A percentile compares a stretch with the other conserved stretches of the same genome.
phyloP scores from a whole-genome alignment of 2,888 invertebrate genomes.

The Spilarctia lutea region DNA sequence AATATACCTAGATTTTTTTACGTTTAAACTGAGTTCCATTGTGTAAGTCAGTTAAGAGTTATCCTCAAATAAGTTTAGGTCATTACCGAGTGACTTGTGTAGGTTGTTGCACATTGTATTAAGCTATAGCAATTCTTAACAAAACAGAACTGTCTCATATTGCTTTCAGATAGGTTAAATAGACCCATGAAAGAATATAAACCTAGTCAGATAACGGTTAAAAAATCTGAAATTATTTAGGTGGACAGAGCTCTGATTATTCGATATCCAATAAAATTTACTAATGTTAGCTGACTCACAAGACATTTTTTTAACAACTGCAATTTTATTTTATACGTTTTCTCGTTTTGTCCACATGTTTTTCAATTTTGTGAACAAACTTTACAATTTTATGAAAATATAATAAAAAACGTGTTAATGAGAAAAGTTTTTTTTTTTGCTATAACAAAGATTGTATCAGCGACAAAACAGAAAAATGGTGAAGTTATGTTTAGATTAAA shows the following conservation, averaged over 20 bases:
- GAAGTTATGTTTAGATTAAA: slow-evolving; percentile 18
- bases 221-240: neutral
- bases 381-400: neutral
- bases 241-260: neutral
- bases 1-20: neutral
- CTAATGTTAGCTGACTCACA: neutral
- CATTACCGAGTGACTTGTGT: too few species aligned
- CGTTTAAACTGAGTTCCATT: too few species aligned
- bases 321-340: neutral
- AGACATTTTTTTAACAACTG: neutral
- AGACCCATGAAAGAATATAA: neutral
- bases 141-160: neutral
- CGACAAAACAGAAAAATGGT: slow-evolving; percentile 4
- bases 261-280: neutral
- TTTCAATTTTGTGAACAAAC: neutral
- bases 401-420: slow-evolving; percentile 2
- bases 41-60: too few species aligned
- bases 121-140: too few species aligned
- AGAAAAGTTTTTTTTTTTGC: slow-evolving; percentile 2
- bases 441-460: neutral
- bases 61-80: too few species aligned
- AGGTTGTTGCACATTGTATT: too few species aligned
- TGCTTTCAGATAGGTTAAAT: neutral
- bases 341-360: neutral
- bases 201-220: neutral